Percentiles rank a stretch among this genome's conserved stretches.
phyloP scores from a whole-genome alignment of 1,140 invertebrate species.

The Polypedilum vanderplanki region DNA sequence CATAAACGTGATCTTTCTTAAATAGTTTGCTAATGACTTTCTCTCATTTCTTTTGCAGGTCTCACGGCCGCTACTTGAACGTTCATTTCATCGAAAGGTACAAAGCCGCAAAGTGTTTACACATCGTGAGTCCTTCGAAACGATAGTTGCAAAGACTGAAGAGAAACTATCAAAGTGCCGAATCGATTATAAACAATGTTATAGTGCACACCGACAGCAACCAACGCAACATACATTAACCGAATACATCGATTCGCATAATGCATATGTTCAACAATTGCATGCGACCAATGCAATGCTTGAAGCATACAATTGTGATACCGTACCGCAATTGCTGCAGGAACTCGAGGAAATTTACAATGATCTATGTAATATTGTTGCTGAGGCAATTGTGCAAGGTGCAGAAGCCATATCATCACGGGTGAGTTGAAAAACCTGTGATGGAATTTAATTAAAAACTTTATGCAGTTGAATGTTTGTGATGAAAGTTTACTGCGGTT shows the following conservation, averaged over 20 bases:
- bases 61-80: constrained; percentile 77
- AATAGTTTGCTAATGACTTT: not conserved
- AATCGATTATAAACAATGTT: constrained; percentile 78
- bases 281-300: constrained; percentile 86
- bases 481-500: not conserved
- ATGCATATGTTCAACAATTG: constrained; percentile 86
- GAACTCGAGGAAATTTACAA: constrained; percentile 82
- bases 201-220: constrained; percentile 61
- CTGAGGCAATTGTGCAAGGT: constrained; percentile 71
- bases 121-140: constrained; percentile 86
- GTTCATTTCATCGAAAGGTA: constrained; percentile 85
- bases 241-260: constrained; percentile 84
- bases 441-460: not conserved
- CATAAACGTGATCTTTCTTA: too few species aligned
- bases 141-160: constrained; percentile 81
- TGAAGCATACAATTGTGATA: constrained; percentile 61
- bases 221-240: constrained; percentile 61
- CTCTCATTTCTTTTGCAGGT: constrained; percentile 49
- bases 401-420: constrained; percentile 72
- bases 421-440: constrained; percentile 49
- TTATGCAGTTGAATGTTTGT: not conserved
- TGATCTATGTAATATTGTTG: constrained; percentile 70
- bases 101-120: constrained; percentile 87
- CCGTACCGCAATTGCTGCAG: constrained; percentile 70
- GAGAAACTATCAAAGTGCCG: constrained; percentile 80